Evolutionary conservation across 2,888 invertebrate species (phyloP), one percentile per base, ranked within the genome.

Genomic region (Meandrusa payeni): DNA sequence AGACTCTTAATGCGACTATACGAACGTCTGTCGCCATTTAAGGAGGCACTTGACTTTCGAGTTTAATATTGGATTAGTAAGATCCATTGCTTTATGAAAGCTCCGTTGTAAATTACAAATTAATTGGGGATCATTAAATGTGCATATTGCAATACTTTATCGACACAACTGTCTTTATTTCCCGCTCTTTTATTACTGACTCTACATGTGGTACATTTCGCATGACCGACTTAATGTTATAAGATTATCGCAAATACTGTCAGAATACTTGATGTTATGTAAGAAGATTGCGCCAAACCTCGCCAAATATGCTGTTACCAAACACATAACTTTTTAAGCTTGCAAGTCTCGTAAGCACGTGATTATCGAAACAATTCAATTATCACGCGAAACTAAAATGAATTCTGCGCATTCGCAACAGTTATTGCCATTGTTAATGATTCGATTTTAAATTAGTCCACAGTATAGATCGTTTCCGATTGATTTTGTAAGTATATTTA

Each of bases 31-130:
- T 60, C 69, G 64, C 80, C 81, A 68, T 79, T 66, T 82, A 78
- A 59, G 76, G 70, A 56, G 55, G 63, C 69, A 74, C 76, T 81
- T 66, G 68, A 76, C 64, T 73, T 76, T 73, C 69, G 67, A 62
- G 71, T 60, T 54, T 47, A 46, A 55, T 50, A 52, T 51, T 38
- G 49, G 52, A 51, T 55, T 53, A 50, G 26, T 46, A 38, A 48
- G 53, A 54, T 54, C 51, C 51, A 51, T 51, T 53, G 48, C 47
- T 45, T 50, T 41, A 50, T 58, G 52, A 56, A 54, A 47, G 50
- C 45, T 32, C 29, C 39, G 10, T 47, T 40, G 39, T 39, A 20
- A 34, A 24, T 23, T 13, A 11, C 1, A 27, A 38, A 13, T 11
- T 33, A 45, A 39, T 32, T 10, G 4, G 4, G 11, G 3, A 26